phyloP scores from a whole-genome alignment of 2,113 vertebrate species.

The Pituophis catenifer region DNA sequence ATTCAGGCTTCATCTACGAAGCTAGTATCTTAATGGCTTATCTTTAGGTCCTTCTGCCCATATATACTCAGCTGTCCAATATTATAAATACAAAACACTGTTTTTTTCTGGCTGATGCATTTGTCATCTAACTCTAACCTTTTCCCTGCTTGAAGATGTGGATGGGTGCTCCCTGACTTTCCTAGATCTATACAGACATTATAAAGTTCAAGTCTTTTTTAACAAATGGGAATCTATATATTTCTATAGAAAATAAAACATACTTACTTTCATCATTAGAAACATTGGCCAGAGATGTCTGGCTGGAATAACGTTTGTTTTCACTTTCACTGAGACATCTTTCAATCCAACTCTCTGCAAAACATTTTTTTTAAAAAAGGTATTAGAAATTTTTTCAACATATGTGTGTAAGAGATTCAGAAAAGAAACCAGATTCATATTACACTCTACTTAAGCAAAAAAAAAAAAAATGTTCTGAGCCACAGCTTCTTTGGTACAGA shows the following conservation, averaged over 20 bases:
- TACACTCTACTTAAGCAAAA: neutral
- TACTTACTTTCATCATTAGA: constrained; percentile 99
- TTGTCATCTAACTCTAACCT: neutral
- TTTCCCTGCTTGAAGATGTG: neutral
- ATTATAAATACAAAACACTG: neutral
- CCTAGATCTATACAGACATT: neutral
- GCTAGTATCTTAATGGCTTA: neutral
- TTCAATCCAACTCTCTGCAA: constrained; percentile 99
- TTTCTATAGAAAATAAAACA: constrained; percentile 8
- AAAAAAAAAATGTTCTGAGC: neutral
- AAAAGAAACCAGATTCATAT: neutral
- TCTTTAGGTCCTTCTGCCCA: neutral
- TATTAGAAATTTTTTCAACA: neutral
- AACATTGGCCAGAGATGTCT: constrained; percentile 94
- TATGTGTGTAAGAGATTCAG: neutral
- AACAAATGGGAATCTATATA: neutral
- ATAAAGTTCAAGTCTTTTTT: neutral
- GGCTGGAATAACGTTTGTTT: constrained; percentile 94
- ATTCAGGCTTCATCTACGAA: neutral
- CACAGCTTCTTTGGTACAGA: neutral
- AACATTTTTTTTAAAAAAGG: constrained; percentile 33
- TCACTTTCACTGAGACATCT: constrained; percentile 98
- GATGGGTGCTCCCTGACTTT: neutral
- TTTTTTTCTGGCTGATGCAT: no score
- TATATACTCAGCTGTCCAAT: neutral